These are phyloP conservation scores for Malachius bipustulatus DNA, from an alignment of 2,888 invertebrate species.

Conservation along the genomic window DNA sequence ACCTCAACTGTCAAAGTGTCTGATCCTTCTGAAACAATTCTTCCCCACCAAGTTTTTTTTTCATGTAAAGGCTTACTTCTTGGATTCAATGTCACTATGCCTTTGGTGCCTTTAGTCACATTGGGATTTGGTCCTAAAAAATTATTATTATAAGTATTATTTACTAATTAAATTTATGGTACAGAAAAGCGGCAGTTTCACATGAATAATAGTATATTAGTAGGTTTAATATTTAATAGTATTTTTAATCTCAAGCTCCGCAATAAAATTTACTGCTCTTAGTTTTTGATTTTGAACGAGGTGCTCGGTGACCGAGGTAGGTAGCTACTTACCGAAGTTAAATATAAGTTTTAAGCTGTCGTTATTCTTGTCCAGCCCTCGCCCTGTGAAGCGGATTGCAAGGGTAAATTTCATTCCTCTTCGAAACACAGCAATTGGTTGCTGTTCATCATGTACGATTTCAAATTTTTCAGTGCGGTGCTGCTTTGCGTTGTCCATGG, in stretches of 20 bases:
- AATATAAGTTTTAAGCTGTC: conserved; percentile 59
- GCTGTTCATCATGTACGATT: conserved; percentile 49
- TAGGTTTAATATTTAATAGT: not conserved
- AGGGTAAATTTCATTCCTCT: conserved; percentile 62
- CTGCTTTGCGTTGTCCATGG: conserved; percentile 52
- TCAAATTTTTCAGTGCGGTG: conserved; percentile 63
- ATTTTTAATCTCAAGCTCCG: conserved; percentile 1
- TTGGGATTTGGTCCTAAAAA: conserved; percentile 39
- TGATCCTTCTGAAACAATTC: conserved; percentile 26
- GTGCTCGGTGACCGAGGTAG: too few relatives aligned
- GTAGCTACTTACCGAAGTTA: conserved; percentile 48
- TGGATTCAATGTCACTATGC: conserved; percentile 29
- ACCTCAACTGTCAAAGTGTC: conserved; percentile 37
- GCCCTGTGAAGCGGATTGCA: conserved; percentile 48
- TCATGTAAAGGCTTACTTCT: conserved; percentile 19
- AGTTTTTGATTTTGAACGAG: too few relatives aligned
- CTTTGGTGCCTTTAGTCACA: conserved; percentile 44
- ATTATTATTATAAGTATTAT: too few relatives aligned
- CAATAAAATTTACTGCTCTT: too few relatives aligned
- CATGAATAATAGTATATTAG: too few relatives aligned
- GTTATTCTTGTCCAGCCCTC: conserved; percentile 45
- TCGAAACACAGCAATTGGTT: conserved; percentile 52
- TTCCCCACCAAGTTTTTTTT: conserved; percentile 30
- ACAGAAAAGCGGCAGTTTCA: too few relatives aligned
- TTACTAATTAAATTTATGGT: too few relatives aligned